phyloP scores from a whole-genome alignment of 2,888 invertebrate genomes.

The Magallana nippona region DNA sequence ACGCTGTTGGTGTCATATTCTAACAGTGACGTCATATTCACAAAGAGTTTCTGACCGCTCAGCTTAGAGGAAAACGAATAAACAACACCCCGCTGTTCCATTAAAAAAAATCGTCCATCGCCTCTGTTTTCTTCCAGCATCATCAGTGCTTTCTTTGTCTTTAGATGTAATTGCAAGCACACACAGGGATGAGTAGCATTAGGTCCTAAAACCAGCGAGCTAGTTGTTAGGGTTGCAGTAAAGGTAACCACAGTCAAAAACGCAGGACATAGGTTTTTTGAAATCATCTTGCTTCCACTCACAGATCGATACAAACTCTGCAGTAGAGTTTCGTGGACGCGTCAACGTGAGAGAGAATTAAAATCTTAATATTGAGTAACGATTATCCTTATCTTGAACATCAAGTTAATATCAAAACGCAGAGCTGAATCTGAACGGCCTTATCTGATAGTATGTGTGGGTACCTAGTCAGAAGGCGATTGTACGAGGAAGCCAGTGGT shows the following conservation, averaged over 20 bases:
- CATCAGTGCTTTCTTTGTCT: neutral
- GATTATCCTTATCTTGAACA: slow-evolving; percentile 5
- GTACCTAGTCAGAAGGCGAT: neutral
- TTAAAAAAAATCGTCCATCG: slow-evolving; percentile 37
- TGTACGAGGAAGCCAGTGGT: neutral
- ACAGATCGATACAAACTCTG: neutral
- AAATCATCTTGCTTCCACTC: neutral
- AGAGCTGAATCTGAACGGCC: neutral
- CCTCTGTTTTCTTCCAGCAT: slow-evolving; percentile 16
- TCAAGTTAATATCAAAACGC: neutral
- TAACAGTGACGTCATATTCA: slow-evolving; percentile 41
- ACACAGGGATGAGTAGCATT: neutral
- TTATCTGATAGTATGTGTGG: neutral
- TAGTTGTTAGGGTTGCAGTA: neutral
- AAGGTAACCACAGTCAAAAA: neutral
- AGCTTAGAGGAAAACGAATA: slow-evolving; percentile 39
- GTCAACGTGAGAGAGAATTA: neutral
- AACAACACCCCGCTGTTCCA: slow-evolving; percentile 41
- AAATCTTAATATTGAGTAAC: slow-evolving; percentile 10
- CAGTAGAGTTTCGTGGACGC: neutral
- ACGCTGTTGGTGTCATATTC: slow-evolving; percentile 19
- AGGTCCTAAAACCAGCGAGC: neutral
- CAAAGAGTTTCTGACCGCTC: slow-evolving; percentile 10
- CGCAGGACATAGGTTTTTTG: neutral
- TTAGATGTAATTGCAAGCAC: neutral